Conservation (phyloP, 2,113 vertebrate species). For the Sylvia atricapilla region DNA sequence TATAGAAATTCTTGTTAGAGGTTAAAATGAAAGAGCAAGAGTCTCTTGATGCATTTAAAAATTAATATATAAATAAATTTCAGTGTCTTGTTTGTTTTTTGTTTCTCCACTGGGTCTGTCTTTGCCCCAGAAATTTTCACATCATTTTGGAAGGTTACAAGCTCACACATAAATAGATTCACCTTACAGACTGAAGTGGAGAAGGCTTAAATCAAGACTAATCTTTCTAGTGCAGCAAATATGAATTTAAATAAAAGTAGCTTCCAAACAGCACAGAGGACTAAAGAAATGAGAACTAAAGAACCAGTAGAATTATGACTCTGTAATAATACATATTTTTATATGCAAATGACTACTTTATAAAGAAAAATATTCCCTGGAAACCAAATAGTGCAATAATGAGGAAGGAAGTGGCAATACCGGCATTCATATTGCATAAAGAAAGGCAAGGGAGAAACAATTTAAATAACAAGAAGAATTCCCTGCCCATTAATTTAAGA, state of each 20-base stretch:
- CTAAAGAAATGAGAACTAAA: not conserved
- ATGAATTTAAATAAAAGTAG: constrained; percentile 41
- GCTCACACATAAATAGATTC: not conserved
- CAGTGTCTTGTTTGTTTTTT: not conserved
- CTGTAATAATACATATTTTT: constrained; percentile 12
- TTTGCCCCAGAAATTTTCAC: not conserved
- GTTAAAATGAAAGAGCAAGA: not conserved
- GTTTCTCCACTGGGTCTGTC: not conserved
- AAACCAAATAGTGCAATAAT: not conserved
- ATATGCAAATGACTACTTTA: constrained; percentile 5
- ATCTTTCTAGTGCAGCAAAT: constrained; percentile 34
- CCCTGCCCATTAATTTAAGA: not conserved
- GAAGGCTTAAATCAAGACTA: constrained; percentile 9
- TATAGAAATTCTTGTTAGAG: not conserved
- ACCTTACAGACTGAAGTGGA: not conserved
- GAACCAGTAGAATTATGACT: not conserved
- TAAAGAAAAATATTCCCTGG: not conserved
- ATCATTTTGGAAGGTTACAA: not conserved
- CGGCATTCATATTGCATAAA: not conserved
- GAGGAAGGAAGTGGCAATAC: not conserved
- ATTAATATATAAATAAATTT: not conserved
- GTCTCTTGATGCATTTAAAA: not conserved
- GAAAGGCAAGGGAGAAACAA: not conserved
- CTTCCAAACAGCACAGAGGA: not conserved
- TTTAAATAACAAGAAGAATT: not conserved